Percentiles rank a stretch among this genome's conserved stretches.
Conservation (phyloP, 2,113 vertebrate genomes). For the Cyanoderma ruficeps region DNA sequence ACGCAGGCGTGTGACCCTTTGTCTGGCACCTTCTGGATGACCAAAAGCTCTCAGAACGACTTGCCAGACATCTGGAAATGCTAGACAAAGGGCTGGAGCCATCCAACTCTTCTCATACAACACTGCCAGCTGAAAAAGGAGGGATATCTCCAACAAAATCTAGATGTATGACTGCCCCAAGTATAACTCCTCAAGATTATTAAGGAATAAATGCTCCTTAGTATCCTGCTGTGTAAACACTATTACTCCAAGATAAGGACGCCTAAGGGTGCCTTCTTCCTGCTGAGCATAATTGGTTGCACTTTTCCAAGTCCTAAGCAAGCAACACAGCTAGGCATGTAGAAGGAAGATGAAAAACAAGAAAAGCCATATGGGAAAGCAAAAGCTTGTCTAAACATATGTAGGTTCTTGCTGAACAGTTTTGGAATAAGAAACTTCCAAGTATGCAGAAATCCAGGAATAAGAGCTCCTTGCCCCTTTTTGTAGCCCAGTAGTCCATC, state of each 20-base stretch:
- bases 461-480: neutral
- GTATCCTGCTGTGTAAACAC: slow-evolving; percentile 21
- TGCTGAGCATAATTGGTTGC: neutral
- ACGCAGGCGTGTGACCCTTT: neutral
- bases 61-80: neutral
- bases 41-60: neutral
- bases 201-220: slow-evolving; percentile 12
- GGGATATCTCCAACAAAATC: neutral
- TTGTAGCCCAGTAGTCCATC: neutral
- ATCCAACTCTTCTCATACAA: neutral
- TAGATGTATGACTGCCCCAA: neutral
- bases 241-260: slow-evolving; percentile 9
- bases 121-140: neutral
- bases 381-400: slow-evolving; percentile 40
- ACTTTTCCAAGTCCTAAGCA: neutral
- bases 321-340: neutral
- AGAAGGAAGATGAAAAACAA: slow-evolving; percentile 35
- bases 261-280: slow-evolving; percentile 48
- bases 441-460: neutral
- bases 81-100: neutral
- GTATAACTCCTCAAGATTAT: neutral
- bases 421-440: neutral
- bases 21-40: neutral
- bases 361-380: neutral
- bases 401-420: neutral